Evolutionary conservation across 2,797 vertebrate genomes (phyloP).

Genomic region (Moxostoma hubbsi): DNA sequence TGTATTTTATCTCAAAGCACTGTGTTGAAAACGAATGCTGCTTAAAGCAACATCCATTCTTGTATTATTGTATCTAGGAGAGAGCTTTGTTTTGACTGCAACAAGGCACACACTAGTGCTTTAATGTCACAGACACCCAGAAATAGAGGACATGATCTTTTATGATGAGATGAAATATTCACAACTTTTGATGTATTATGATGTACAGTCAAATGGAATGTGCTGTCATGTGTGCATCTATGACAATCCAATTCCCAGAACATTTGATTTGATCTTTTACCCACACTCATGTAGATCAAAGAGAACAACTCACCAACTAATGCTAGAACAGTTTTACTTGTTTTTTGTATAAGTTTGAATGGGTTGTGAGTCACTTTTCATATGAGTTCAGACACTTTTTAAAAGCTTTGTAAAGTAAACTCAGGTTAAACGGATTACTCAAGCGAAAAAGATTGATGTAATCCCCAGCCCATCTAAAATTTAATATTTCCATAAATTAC

Average conservation of each 20-base stretch:
- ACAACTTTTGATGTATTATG: neutral
- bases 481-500: slow-evolving; percentile 63
- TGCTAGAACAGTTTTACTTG: slow-evolving; percentile 1
- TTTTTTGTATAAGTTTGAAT: slow-evolving; percentile 24
- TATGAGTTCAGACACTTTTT: neutral
- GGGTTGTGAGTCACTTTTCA: slow-evolving; percentile 21
- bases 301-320: neutral
- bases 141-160: slow-evolving; percentile 19
- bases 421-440: slow-evolving; percentile 53
- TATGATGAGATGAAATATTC: neutral
- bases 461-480: slow-evolving; percentile 51
- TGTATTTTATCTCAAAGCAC: slow-evolving; percentile 43
- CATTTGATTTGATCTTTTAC: neutral
- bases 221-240: neutral
- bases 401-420: slow-evolving; percentile 47
- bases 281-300: slow-evolving; percentile 18
- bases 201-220: neutral
- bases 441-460: slow-evolving; percentile 49
- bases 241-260: neutral
- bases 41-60: slow-evolving; percentile 43
- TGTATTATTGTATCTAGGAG: slow-evolving; percentile 45
- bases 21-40: slow-evolving; percentile 42
- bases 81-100: slow-evolving; percentile 37
- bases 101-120: slow-evolving; percentile 13
- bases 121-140: slow-evolving; percentile 26